phyloP scores from a whole-genome alignment of 1,140 invertebrate genomes.

The Caenorhabditis briggsae region DNA sequence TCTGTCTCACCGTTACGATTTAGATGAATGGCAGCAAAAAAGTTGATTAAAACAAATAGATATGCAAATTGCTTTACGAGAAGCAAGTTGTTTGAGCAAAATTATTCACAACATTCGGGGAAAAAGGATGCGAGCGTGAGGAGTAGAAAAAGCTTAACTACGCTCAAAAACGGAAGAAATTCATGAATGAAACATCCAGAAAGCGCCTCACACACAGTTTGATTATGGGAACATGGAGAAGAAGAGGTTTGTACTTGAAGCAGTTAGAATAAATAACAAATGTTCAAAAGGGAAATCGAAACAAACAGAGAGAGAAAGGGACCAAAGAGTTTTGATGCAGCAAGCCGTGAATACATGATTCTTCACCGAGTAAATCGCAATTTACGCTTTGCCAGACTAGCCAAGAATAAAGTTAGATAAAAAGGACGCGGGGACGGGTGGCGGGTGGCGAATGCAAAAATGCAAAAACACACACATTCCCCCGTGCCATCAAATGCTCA shows the following conservation, averaged over 20 bases:
- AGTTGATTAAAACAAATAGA: slow-evolving; percentile 55
- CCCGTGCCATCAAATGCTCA: slow-evolving; percentile 11
- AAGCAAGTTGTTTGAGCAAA: slow-evolving; percentile 32
- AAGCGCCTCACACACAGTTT: slow-evolving; percentile 27
- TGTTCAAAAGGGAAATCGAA: slow-evolving; percentile 19
- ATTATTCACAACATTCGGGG: slow-evolving; percentile 47
- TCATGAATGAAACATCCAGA: slow-evolving; percentile 46
- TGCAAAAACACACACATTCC: neutral
- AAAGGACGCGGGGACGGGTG: neutral
- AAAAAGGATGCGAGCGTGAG: neutral
- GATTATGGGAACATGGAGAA: slow-evolving; percentile 32
- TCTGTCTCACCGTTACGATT: neutral
- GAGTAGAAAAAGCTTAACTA: slow-evolving; percentile 52
- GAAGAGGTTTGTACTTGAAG: slow-evolving; percentile 51
- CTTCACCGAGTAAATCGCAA: slow-evolving; percentile 56
- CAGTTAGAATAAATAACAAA: slow-evolving; percentile 56
- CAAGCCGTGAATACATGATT: slow-evolving; percentile 56
- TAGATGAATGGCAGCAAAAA: neutral
- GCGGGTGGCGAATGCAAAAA: slow-evolving; percentile 33
- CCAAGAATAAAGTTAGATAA: slow-evolving; percentile 52
- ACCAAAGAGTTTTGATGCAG: slow-evolving; percentile 11
- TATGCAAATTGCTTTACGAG: slow-evolving; percentile 30
- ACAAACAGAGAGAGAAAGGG: slow-evolving; percentile 4
- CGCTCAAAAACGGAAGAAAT: slow-evolving; percentile 54
- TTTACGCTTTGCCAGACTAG: slow-evolving; percentile 50